Conservation (phyloP, 2,113 vertebrate genomes). For the Phodopus roborovskii region DNA sequence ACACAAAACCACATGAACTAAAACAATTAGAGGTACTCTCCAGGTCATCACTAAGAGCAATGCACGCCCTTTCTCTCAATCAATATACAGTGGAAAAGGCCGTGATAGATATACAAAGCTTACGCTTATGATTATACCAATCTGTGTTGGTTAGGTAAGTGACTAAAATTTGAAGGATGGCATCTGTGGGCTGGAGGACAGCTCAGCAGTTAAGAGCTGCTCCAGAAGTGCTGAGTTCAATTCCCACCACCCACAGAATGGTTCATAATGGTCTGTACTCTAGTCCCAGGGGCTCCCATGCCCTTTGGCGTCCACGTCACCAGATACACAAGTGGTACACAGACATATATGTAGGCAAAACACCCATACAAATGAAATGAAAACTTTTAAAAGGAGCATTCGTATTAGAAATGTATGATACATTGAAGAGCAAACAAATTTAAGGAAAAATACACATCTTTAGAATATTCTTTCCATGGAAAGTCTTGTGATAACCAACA, state of each 20-base stretch:
- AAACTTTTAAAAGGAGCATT: background rate
- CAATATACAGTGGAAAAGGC: constrained; percentile 10
- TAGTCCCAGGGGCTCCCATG: background rate
- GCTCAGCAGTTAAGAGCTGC: background rate
- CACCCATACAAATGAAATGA: background rate
- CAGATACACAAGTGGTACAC: background rate
- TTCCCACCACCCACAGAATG: background rate
- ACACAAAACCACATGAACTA: background rate
- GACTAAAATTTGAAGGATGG: background rate
- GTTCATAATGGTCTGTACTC: background rate
- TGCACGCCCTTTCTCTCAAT: constrained; percentile 4
- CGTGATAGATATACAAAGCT: background rate
- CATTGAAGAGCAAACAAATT: constrained; percentile 19
- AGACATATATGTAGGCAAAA: background rate
- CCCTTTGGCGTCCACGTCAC: background rate
- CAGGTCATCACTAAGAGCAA: background rate
- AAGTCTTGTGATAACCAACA: background rate
- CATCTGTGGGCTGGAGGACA: background rate
- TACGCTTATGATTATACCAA: background rate
- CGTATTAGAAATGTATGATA: background rate
- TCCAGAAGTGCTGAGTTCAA: background rate
- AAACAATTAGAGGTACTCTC: background rate
- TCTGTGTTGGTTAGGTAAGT: background rate
- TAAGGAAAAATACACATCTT: constrained; percentile 4
- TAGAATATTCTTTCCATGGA: background rate